Evolutionary conservation across 2,888 invertebrate genomes (phyloP).

Genomic region (Sphecodes monilicornis): DNA sequence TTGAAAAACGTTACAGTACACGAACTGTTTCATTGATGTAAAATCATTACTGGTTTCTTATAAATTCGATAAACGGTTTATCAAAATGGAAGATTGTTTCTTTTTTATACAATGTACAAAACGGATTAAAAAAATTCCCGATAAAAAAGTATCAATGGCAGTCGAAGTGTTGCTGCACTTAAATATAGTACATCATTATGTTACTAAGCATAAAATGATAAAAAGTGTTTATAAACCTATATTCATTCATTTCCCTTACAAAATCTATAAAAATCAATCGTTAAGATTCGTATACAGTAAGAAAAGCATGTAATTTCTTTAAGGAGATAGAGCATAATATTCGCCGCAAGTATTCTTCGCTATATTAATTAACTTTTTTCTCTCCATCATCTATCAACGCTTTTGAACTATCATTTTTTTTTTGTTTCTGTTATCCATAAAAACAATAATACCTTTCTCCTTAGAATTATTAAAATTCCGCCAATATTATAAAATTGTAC

Average conservation of each 20-base stretch:
- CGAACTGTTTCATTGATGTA: slow-evolving; percentile 38
- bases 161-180: slow-evolving; percentile 54
- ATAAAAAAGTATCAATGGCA: slow-evolving; percentile 58
- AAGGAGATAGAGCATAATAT: slow-evolving; percentile 28
- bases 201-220: slow-evolving; percentile 67
- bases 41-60: slow-evolving; percentile 23
- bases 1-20: slow-evolving; percentile 49
- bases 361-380: slow-evolving; percentile 29
- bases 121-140: slow-evolving; percentile 42
- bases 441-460: slow-evolving; percentile 43
- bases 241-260: slow-evolving; percentile 59
- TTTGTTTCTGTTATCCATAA: slow-evolving; percentile 1
- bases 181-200: slow-evolving; percentile 64
- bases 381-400: slow-evolving; percentile 22
- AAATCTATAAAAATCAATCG: slow-evolving; percentile 46
- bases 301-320: slow-evolving; percentile 20
- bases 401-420: slow-evolving; percentile 39
- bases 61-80: slow-evolving; percentile 37
- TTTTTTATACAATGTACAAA: slow-evolving; percentile 38
- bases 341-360: slow-evolving; percentile 28
- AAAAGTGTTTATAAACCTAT: slow-evolving; percentile 73
- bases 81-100: slow-evolving; percentile 31
- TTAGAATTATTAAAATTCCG: slow-evolving; percentile 37
- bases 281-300: slow-evolving; percentile 44
- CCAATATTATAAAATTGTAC: slow-evolving; percentile 49